These are phyloP conservation scores for Premnoplex brunnescens DNA, from an alignment of 2,797 vertebrate genomes.

Conservation along the genomic window DNA sequence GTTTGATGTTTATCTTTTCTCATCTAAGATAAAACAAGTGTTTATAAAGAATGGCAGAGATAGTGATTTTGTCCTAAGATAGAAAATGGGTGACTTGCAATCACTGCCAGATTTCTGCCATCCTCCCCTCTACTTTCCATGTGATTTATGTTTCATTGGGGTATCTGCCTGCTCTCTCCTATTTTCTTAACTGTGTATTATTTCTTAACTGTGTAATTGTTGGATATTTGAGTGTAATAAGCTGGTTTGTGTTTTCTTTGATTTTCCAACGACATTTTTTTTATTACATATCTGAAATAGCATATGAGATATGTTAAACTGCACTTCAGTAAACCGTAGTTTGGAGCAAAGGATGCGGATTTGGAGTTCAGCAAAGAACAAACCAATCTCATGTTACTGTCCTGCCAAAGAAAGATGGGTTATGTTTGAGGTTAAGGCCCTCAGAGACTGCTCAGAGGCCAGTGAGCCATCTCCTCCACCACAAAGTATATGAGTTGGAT, in stretches of 20 bases:
- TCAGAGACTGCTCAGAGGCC: neutral
- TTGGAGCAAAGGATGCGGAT: neutral
- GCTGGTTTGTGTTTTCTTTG: neutral
- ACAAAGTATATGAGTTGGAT: neutral
- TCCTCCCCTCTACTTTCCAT: neutral
- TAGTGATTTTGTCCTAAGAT: neutral
- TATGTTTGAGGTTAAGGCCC: neutral
- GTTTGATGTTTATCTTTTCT: neutral
- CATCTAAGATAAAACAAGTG: neutral
- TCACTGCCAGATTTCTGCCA: neutral
- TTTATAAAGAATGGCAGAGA: neutral
- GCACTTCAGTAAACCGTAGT: neutral
- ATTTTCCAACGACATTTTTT: neutral
- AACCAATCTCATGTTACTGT: neutral
- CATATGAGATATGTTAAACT: neutral
- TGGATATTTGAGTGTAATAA: neutral
- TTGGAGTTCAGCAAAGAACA: neutral
- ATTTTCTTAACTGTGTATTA: neutral
- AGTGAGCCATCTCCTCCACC: neutral
- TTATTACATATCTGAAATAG: neutral
- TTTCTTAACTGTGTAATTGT: neutral
- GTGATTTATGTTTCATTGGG: neutral
- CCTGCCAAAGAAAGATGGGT: neutral
- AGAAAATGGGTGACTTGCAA: neutral
- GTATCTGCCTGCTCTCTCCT: neutral